These are phyloP conservation scores for Holacanthus passer DNA, from an alignment of 2,113 vertebrate genomes.

Conservation along the genomic window DNA sequence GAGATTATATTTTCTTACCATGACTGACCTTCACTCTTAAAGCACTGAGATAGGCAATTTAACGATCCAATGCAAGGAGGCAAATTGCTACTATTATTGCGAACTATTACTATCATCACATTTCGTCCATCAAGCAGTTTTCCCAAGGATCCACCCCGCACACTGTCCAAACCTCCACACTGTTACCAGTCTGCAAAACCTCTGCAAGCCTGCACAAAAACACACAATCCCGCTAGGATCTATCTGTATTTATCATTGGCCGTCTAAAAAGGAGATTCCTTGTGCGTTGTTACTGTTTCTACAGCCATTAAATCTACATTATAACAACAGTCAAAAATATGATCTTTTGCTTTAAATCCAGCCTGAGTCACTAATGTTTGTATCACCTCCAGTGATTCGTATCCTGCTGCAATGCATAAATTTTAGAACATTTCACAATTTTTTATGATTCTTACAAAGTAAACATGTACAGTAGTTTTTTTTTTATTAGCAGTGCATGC, in stretches of 20 bases:
- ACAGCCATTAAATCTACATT: slow-evolving; percentile 9
- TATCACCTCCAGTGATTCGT: neutral
- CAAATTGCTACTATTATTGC: slow-evolving; percentile 19
- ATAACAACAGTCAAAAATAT: neutral
- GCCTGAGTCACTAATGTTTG: neutral
- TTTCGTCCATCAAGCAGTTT: neutral
- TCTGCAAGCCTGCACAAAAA: neutral
- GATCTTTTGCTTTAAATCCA: slow-evolving; percentile 9
- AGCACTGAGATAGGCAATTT: slow-evolving; percentile 14
- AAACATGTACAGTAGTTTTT: slow-evolving; percentile 34
- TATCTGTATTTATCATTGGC: neutral
- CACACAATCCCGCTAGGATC: neutral
- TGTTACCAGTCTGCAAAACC: neutral
- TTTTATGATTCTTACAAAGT: slow-evolving; percentile 50
- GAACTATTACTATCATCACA: slow-evolving; percentile 2
- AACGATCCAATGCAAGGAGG: neutral
- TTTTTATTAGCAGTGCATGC: slow-evolving; percentile 74
- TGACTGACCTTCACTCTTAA: neutral
- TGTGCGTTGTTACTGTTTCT: slow-evolving; percentile 9
- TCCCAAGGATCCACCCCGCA: too few relatives aligned
- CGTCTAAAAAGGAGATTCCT: neutral
- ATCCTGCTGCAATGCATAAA: slow-evolving; percentile 13
- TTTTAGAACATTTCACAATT: slow-evolving; percentile 20
- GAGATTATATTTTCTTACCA: slow-evolving; percentile 9
- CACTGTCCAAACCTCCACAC: neutral